Conservation (phyloP, 1,140 invertebrate species). For the Tetramorium simillimum region DNA sequence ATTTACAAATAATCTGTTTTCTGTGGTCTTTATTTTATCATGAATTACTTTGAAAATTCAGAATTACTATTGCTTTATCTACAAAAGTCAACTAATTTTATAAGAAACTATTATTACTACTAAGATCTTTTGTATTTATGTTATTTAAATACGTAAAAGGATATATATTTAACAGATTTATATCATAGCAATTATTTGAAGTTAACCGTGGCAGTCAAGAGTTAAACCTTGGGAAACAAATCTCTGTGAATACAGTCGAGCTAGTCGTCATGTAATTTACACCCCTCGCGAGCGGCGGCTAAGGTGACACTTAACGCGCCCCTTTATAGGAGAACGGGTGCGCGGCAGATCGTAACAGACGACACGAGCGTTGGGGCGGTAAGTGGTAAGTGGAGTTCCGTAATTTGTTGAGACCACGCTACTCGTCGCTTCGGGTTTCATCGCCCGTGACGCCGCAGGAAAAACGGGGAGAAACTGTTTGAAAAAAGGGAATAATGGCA, state of each 20-base stretch:
- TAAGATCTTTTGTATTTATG: neutral
- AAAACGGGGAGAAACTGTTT: conserved; percentile 4
- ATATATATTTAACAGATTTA: neutral
- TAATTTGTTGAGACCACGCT: conserved; percentile 67
- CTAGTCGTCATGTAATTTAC: conserved; percentile 32
- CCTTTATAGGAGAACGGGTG: conserved; percentile 27
- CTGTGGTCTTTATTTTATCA: neutral
- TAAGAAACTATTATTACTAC: neutral
- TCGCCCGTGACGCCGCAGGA: conserved; percentile 7
- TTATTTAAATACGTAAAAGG: neutral
- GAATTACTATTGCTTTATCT: neutral
- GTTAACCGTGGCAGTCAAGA: neutral
- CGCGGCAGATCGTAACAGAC: conserved; percentile 34
- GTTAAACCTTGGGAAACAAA: conserved; percentile 36
- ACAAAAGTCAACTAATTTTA: conserved; percentile 1
- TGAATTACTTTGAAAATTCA: neutral
- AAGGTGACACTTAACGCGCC: conserved; percentile 38
- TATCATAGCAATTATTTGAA: neutral
- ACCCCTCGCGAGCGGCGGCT: conserved; percentile 1
- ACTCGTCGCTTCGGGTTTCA: conserved; percentile 69
- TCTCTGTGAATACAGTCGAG: conserved; percentile 39
- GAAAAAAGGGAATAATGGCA: neutral
- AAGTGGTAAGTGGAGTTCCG: conserved; percentile 73
- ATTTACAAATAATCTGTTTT: neutral
- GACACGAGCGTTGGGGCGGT: conserved; percentile 47